Evolutionary conservation across 2,113 vertebrate species (phyloP).

Genomic region (Fulica atra): DNA sequence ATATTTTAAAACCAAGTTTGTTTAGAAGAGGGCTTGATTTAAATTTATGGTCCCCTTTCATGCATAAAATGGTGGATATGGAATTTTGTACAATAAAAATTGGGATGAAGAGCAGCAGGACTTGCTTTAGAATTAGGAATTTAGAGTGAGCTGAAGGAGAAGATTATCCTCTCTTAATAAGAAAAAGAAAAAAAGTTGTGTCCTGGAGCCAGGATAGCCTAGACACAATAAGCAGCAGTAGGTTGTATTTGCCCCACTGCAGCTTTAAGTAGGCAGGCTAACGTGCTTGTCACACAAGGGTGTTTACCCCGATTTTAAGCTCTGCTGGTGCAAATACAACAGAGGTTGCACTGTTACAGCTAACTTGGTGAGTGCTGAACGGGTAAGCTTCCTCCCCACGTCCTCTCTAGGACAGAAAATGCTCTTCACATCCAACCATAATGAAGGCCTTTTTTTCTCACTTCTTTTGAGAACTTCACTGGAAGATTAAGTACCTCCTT

Average conservation of each 20-base stretch:
- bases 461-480: constrained; percentile 32
- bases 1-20: constrained; percentile 5
- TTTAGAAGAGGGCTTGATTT: not conserved
- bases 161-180: not conserved
- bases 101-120: not conserved
- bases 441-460: not conserved
- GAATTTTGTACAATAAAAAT: not conserved
- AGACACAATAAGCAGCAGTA: not conserved
- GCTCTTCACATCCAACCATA: not conserved
- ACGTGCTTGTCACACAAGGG: not conserved
- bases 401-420: not conserved
- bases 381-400: not conserved
- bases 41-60: not conserved
- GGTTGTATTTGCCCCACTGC: constrained; percentile 18
- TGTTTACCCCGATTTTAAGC: constrained; percentile 60
- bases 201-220: not conserved
- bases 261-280: not conserved
- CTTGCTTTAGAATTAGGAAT: not conserved
- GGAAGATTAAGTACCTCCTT: constrained; percentile 52
- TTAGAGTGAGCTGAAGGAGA: not conserved
- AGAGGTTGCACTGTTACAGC: constrained; percentile 10
- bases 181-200: not conserved
- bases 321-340: constrained; percentile 45
- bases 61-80: not conserved
- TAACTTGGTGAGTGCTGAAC: not conserved